phyloP scores from a whole-genome alignment of 2,888 invertebrate species.

The Pollenia griseotomentosa region DNA sequence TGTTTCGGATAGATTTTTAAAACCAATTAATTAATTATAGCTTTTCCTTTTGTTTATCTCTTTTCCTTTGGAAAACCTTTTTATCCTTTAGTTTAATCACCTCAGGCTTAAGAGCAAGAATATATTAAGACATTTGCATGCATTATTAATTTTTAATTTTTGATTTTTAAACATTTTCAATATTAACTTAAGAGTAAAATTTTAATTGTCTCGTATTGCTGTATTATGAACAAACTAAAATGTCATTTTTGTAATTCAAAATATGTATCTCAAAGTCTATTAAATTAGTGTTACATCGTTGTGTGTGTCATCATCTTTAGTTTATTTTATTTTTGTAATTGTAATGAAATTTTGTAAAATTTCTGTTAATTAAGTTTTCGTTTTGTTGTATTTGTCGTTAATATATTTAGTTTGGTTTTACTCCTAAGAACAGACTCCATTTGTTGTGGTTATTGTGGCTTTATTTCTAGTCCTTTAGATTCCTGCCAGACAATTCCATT shows the following conservation, averaged over 20 bases:
- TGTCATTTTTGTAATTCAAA: constrained; percentile 13
- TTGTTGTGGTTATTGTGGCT: constrained; percentile 54
- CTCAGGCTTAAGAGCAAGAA: background rate
- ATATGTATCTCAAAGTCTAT: constrained; percentile 7
- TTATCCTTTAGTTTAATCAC: constrained; percentile 9
- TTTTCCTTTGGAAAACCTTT: background rate
- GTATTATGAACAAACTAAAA: background rate
- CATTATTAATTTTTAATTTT: constrained; percentile 10
- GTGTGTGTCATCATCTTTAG: constrained; percentile 22
- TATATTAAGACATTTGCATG: background rate
- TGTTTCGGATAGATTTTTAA: no score
- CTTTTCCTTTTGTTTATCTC: no score
- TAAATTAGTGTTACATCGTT: constrained; percentile 47
- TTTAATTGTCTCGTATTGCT: constrained; percentile 3
- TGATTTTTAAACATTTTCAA: background rate
- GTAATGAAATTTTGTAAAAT: constrained; percentile 27
- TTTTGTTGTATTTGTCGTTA: constrained; percentile 34
- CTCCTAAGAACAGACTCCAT: constrained; percentile 31
- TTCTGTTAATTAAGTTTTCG: constrained; percentile 50
- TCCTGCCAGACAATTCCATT: constrained; percentile 56
- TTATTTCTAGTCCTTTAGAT: background rate
- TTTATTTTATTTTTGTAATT: background rate
- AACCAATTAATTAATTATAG: no score
- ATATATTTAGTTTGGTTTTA: constrained; percentile 48
- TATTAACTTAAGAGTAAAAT: background rate